Conservation (phyloP, 1,140 invertebrate species). For the Cheumatopsyche charites region DNA sequence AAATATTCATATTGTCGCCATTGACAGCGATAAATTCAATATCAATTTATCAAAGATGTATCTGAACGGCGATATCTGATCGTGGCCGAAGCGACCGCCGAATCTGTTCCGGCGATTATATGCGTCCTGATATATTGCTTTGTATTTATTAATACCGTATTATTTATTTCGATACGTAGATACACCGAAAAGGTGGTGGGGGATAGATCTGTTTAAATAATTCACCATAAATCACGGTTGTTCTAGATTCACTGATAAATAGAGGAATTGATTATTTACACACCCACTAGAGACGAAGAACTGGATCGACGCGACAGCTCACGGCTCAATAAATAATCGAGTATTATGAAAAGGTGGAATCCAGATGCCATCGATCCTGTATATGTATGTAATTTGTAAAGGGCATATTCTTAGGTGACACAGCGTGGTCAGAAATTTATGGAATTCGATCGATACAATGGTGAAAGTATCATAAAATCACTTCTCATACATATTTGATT, state of each 20-base stretch:
- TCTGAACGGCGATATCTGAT: constrained; percentile 27
- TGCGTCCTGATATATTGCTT: background rate
- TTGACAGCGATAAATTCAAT: constrained; percentile 35
- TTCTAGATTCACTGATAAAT: constrained; percentile 17
- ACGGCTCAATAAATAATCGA: too few species aligned
- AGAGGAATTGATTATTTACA: constrained; percentile 22
- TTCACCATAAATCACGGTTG: constrained; percentile 15
- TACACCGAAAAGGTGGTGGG: too few species aligned
- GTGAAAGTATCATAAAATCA: too few species aligned
- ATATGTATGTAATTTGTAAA: too few species aligned
- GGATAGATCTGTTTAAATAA: constrained; percentile 11
- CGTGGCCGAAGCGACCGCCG: constrained; percentile 26
- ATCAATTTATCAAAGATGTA: constrained; percentile 37
- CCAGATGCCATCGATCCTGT: too few species aligned
- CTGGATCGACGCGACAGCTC: too few species aligned
- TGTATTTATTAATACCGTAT: background rate
- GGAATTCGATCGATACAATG: too few species aligned
- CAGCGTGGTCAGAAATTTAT: too few species aligned
- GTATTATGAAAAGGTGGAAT: too few species aligned
- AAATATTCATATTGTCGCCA: constrained; percentile 15
- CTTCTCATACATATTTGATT: too few species aligned
- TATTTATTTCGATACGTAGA: too few species aligned
- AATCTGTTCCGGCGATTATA: constrained; percentile 28
- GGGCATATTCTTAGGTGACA: too few species aligned
- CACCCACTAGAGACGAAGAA: constrained; percentile 11